phyloP scores from a whole-genome alignment of 2,888 invertebrate species.

The Opisthograptis luteolata region DNA sequence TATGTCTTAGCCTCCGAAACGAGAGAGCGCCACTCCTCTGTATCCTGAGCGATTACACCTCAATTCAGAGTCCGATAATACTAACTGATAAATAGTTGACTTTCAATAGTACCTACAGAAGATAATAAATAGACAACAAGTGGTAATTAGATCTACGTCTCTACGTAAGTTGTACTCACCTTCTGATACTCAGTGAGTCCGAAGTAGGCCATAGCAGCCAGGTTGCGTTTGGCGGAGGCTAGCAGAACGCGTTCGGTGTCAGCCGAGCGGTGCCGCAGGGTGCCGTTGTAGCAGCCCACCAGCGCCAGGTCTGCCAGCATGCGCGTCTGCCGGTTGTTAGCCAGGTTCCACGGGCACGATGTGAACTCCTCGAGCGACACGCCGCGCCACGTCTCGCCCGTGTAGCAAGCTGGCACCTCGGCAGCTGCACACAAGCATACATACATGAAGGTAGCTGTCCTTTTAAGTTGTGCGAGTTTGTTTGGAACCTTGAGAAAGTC shows the following conservation, averaged over 20 bases:
- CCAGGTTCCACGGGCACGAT: constrained; percentile 96
- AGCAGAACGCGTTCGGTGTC: constrained; percentile 94
- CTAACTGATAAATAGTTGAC: too few relatives aligned
- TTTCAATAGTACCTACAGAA: too few relatives aligned
- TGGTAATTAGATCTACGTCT: too few relatives aligned
- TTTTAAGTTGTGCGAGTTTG: too few relatives aligned
- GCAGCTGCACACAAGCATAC: constrained; percentile 65
- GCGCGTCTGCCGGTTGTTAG: constrained; percentile 97
- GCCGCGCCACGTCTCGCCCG: constrained; percentile 93
- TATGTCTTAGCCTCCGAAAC: too few relatives aligned
- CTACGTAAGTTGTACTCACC: too few relatives aligned
- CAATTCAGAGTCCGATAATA: too few relatives aligned
- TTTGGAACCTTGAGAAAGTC: too few relatives aligned
- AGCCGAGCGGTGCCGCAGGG: constrained; percentile 86
- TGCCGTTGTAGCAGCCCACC: constrained; percentile 97
- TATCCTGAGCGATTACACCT: too few relatives aligned
- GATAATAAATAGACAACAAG: too few relatives aligned
- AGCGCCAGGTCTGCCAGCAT: constrained; percentile 98
- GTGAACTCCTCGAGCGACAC: constrained; percentile 96
- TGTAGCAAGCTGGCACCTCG: constrained; percentile 93
- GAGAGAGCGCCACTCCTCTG: too few relatives aligned
- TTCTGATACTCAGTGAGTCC: constrained; percentile 98
- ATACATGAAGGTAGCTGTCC: too few relatives aligned
- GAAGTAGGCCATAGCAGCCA: constrained; percentile 98
- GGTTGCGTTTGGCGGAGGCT: constrained; percentile 97